Base-by-base conservation (phyloP, 2,888 invertebrate genomes). In the Dryobota labecula region DNA sequence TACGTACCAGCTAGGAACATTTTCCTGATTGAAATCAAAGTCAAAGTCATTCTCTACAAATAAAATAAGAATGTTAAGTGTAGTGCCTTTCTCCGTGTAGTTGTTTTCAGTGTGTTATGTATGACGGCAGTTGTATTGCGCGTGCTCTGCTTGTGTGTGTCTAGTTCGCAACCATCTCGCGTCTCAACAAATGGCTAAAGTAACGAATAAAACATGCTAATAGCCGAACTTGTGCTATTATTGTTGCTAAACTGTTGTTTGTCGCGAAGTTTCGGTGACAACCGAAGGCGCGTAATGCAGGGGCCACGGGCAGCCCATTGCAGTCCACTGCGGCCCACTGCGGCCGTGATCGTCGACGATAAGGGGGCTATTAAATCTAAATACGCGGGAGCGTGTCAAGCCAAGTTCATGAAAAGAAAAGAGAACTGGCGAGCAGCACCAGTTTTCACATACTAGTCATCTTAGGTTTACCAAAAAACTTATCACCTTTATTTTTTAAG, bases 201-300 rank as follows among this genome's bases (percentile, higher is more conserved):
- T 75, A 76, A 67, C 66, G 69, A 85, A 88, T 86, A 82, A 86
- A 86, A 85, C 84, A 84, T 80, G 81, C 81, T 86, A 88, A 87
- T 86, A 85, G 84, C 61, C 61, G 65, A 87, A 88, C 82, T 88
- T 88, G 38, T 64, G 80, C 83, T 82, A 78, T 89, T 87, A 86
- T 81, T 86, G 87, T 86, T 78, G 84, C 78, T 83, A 84, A 88
- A 85, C 75, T 84, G 86, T 86, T 87, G 85, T 87, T 89, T 84
- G 86, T 88, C 78, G 84, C 76, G 33, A 20, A 27, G 43, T 51
- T 27, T 27, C 54, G 36, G 20, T 15, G 27, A 13, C 24, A 20
- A 36, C 41, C 11, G 20, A 24, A 11, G 41, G 41, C 20, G 13
- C 58, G 41, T 18, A 20, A 4, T 13, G 13, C 9, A 24, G n/a